Evolutionary conservation across 2,113 vertebrate species (phyloP), one percentile per base, ranked within the genome.

Genomic region (Falcunculus frontatus): DNA sequence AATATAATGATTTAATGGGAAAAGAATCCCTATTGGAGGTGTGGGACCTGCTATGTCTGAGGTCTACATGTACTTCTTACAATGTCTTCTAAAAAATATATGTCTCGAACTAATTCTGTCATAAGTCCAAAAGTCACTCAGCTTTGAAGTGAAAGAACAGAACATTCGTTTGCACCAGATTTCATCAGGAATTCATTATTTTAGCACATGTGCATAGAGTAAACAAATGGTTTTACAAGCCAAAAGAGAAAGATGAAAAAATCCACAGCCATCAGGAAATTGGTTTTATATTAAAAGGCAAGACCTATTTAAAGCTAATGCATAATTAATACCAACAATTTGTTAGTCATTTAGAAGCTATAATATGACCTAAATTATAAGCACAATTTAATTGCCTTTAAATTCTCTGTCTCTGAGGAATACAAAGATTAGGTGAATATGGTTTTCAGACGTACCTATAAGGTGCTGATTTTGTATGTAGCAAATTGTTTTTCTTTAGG

Each of bases 131-230:
- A 94, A 95, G 53, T 59, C 85, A 56, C 16, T 89, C 47, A 75
- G 67, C 82, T 95, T 96, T 95, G 76, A 95, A 96, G 76, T 87
- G 68, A 84, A 95, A 80, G 62, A 93, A 79, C 25, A 93, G 64
- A 95, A 87, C 46, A 90, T 93, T 94, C 9, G 7, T 84, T 89
- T 90, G 35, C 57, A 67, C 46, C 73, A 93, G 85, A 91, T 89
- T 90, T 96, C 73, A 93, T 13, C 49, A 93, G 95, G 87, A 96
- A 90, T 89, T 94, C 16, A 92, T 97, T 95, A 96, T 83, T 95
- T 80, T 67, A 93, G 60, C 82, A 93, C 96, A 83, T 96, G 76
- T 94, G 89, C 7, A 64, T 23, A 77, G n/a, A 74, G 50, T 90
- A 95, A 96, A 91, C 53, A 91, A 81, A 75, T 1, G 17, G 19